These are phyloP conservation scores for Ashinkailepas kermadecensis DNA, from an alignment of 2,888 invertebrate species.

Conservation along the genomic window DNA sequence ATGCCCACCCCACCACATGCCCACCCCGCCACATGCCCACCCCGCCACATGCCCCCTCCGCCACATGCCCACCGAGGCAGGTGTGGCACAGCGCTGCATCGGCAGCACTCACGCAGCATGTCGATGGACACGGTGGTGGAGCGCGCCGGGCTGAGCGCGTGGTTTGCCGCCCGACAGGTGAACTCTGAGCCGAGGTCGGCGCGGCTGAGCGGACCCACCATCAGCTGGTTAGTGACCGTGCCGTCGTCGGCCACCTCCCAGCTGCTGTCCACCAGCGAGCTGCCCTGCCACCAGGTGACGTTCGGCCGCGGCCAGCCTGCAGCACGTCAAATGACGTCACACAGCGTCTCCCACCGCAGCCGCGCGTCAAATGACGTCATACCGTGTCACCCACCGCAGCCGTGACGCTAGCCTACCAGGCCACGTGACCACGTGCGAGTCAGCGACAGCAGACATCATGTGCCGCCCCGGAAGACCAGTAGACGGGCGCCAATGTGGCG, in stretches of 20 bases:
- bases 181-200: conserved; percentile 29
- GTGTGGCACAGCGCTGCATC: neutral
- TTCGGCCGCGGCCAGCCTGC: neutral
- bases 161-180: conserved; percentile 31
- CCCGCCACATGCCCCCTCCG: too few relatives aligned
- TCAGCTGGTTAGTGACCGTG: conserved; percentile 29
- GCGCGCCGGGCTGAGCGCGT: conserved; percentile 29
- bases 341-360: neutral
- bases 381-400: too few relatives aligned
- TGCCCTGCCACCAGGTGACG: conserved; percentile 32
- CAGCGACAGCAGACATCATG: too few relatives aligned
- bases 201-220: conserved; percentile 31
- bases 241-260: conserved; percentile 28
- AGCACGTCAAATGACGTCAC: neutral
- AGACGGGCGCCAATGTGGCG: too few relatives aligned
- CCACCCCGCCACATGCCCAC: too few relatives aligned
- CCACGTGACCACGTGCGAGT: too few relatives aligned
- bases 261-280: conserved; percentile 28
- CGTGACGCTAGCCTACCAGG: too few relatives aligned
- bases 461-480: too few relatives aligned
- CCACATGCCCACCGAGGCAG: too few relatives aligned
- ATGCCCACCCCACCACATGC: too few relatives aligned
- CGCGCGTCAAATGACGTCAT: neutral
- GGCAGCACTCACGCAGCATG: conserved; percentile 30
- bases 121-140: conserved; percentile 28